Evolutionary conservation across 2,888 invertebrate genomes (phyloP), one percentile per base, ranked within the genome.

Genomic region (Acrobasis repandana): DNA sequence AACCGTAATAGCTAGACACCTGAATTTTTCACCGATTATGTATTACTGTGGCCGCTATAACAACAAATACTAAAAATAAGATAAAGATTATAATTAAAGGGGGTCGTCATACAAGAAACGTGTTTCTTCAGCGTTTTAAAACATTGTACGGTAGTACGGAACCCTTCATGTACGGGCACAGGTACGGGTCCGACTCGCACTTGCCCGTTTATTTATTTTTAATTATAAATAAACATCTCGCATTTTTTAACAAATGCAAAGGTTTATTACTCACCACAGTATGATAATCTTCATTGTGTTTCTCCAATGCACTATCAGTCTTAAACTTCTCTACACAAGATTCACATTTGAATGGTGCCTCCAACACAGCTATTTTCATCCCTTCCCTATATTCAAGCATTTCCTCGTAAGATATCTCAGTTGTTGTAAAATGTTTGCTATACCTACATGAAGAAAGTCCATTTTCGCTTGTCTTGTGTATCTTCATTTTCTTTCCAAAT

Each of bases 311-410:
- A 48, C 57, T 66, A 56, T 74, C 60, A 62, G 54, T 70, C 14
- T 67, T 66, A 73, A 79, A 85, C 0, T 16, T 65, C 62, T 72
- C 62, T 9, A 80, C 56, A 75, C 88, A 87, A 33, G 67, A 71
- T 2, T 79, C 73, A 77, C 88, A 87, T 72, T 82, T 83, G 64
- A 67, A 74, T 1, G 47, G n/a, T 0, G 73, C 70, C 46, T 65
- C 61, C 0, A 65, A 38, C 64, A 68, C 51, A 0, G 43, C 65
- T 56, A 63, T 61, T 58, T 67, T 77, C 18, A 56, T 75, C 48
- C 61, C 64, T 9, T 60, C 65, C 43, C 72, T 68, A 46, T 69
- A 67, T n/a, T 72, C 67, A 8, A 63, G 56, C 60, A 80, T 69
- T 50, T 81, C 81, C 15, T 54, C 61, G 28, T 76, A 75, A 64